These are phyloP conservation scores for Eremobia ochroleuca DNA, from an alignment of 2,888 invertebrate species.

Conservation along the genomic window DNA sequence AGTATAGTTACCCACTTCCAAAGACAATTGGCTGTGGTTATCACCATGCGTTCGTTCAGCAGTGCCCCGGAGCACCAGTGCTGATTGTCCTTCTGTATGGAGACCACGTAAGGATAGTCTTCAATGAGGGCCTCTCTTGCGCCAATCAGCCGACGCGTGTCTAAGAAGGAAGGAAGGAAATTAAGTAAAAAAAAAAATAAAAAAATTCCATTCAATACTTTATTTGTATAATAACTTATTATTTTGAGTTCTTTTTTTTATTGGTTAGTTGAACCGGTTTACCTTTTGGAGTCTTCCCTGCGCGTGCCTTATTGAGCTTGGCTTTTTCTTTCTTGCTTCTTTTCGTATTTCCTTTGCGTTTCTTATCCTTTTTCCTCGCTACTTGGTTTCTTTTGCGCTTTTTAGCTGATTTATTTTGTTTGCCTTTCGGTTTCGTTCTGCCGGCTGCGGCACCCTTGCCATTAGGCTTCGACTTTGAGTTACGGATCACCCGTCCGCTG, in stretches of 20 bases:
- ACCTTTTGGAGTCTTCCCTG: slow-evolving; percentile 55
- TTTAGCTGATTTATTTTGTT: slow-evolving; percentile 15
- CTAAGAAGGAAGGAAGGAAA: slow-evolving; percentile 64
- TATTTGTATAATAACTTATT: slow-evolving; percentile 53
- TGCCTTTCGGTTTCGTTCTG: slow-evolving; percentile 21
- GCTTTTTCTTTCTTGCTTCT: slow-evolving; percentile 17
- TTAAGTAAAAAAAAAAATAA: slow-evolving; percentile 54
- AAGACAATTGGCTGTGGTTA: slow-evolving; percentile 87
- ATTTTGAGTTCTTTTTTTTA: slow-evolving; percentile 25
- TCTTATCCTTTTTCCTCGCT: slow-evolving; percentile 14
- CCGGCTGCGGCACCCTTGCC: background rate
- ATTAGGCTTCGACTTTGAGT: slow-evolving; percentile 13
- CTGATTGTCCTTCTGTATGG: slow-evolving; percentile 81
- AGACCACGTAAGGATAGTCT: slow-evolving; percentile 85
- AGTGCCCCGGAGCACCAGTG: slow-evolving; percentile 88
- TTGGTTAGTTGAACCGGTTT: slow-evolving; percentile 34
- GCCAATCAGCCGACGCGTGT: slow-evolving; percentile 80
- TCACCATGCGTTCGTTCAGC: slow-evolving; percentile 81
- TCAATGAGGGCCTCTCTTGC: slow-evolving; percentile 81
- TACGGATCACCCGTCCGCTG: background rate
- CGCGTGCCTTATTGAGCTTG: slow-evolving; percentile 25
- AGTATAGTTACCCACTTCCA: slow-evolving; percentile 84
- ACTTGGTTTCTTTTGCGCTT: background rate
- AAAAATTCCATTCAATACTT: slow-evolving; percentile 49
- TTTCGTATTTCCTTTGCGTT: background rate